These are phyloP conservation scores for Leptinotarsa tumamoca DNA, from an alignment of 2,888 invertebrate genomes.

Conservation along the genomic window DNA sequence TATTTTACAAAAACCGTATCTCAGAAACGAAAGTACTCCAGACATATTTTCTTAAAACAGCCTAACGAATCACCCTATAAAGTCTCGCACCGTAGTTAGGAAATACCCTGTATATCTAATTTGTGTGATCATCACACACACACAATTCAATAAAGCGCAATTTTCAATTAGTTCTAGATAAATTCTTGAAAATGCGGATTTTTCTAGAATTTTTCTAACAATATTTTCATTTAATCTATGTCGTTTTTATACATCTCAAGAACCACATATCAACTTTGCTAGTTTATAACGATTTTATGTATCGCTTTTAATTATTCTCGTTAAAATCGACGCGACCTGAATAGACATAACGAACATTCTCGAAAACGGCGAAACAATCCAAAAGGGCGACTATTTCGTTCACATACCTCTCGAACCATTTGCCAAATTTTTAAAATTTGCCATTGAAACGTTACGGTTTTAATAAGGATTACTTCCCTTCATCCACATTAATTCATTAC, in stretches of 20 bases:
- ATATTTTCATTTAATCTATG: too few species aligned
- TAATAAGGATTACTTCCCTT: conserved; percentile 29
- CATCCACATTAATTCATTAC: conserved; percentile 53
- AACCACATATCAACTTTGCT: not conserved
- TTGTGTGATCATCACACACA: too few species aligned
- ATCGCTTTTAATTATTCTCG: not conserved
- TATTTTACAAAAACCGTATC: too few species aligned
- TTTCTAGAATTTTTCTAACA: too few species aligned
- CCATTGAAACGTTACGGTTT: conserved; percentile 19
- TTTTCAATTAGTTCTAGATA: too few species aligned
- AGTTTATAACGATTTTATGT: not conserved
- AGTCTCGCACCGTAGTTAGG: too few species aligned
- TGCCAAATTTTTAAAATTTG: conserved; percentile 26
- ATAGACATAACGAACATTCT: not conserved
- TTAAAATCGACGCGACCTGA: not conserved
- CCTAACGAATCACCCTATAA: too few species aligned
- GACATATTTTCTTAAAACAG: too few species aligned
- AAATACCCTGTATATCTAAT: too few species aligned
- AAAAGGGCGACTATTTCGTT: not conserved
- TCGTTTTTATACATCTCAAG: not conserved
- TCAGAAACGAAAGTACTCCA: too few species aligned
- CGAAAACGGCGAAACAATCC: not conserved
- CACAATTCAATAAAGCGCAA: too few species aligned
- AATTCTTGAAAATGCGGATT: too few species aligned
- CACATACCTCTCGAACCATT: conserved; percentile 5